Conservation (phyloP, 2,888 invertebrate genomes). For the Notocelia uddmanniana region DNA sequence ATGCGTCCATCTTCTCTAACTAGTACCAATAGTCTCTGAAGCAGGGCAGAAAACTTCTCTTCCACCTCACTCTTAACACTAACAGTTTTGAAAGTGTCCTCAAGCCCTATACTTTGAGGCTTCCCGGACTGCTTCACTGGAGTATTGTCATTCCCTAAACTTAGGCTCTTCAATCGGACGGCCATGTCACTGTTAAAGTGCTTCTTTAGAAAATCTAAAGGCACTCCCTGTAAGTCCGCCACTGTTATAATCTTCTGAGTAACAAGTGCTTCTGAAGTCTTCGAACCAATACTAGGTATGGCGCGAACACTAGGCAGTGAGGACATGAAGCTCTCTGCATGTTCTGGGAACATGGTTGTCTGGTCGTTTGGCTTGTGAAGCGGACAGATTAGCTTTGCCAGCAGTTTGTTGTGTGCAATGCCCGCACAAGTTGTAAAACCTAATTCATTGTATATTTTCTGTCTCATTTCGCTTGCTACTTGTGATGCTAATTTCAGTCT, state of each 20-base stretch:
- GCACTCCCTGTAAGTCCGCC: constrained; percentile 88
- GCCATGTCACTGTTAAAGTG: constrained; percentile 89
- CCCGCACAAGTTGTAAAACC: constrained; percentile 93
- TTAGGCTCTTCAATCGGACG: constrained; percentile 88
- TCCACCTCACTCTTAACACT: constrained; percentile 90
- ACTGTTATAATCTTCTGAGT: constrained; percentile 89
- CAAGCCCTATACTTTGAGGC: constrained; percentile 92
- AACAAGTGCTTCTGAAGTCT: constrained; percentile 88
- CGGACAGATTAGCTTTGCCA: constrained; percentile 91
- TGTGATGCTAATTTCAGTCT: constrained; percentile 89
- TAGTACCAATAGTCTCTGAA: constrained; percentile 89
- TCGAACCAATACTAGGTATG: constrained; percentile 92
- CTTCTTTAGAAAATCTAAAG: constrained; percentile 86
- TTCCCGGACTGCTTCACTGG: constrained; percentile 91
- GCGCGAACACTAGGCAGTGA: constrained; percentile 86
- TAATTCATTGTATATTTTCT: constrained; percentile 88
- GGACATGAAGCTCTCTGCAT: constrained; percentile 88
- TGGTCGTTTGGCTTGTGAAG: constrained; percentile 93
- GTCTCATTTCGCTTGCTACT: constrained; percentile 91
- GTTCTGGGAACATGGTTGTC: constrained; percentile 90
- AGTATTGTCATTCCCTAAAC: constrained; percentile 91
- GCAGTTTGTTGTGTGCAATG: constrained; percentile 92
- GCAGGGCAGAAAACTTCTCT: constrained; percentile 88
- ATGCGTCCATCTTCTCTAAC: constrained; percentile 92
- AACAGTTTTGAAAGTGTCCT: constrained; percentile 91